Percentiles rank a stretch among this genome's conserved stretches.
phyloP scores from a whole-genome alignment of 2,888 invertebrate species.

The Eudasyphora cyanicolor region DNA sequence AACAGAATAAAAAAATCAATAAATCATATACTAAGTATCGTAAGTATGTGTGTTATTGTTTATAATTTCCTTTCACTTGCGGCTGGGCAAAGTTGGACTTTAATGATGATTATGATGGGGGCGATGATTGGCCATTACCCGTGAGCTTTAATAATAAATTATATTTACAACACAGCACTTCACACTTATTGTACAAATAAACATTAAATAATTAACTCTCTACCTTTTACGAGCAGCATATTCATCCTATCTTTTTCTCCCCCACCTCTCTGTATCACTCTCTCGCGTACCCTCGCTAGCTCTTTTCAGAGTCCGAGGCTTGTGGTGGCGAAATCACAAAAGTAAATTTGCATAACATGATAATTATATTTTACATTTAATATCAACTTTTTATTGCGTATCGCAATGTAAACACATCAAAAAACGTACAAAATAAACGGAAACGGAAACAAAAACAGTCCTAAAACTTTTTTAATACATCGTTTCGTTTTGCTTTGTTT shows the following conservation, averaged over 20 bases:
- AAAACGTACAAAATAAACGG: not conserved
- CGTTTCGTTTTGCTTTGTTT: too few species aligned
- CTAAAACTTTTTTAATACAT: slow-evolving; percentile 7
- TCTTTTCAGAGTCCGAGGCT: not conserved
- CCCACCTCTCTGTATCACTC: too few species aligned
- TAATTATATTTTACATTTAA: slow-evolving; percentile 10
- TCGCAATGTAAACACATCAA: not conserved
- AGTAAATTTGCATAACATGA: not conserved
- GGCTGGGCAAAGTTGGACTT: not conserved
- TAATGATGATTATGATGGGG: not conserved
- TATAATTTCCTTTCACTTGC: too few species aligned
- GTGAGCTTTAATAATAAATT: not conserved
- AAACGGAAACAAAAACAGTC: not conserved
- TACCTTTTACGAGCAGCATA: not conserved
- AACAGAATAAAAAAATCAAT: not conserved
- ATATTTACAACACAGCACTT: not conserved
- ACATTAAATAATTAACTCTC: not conserved
- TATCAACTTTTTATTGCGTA: not conserved
- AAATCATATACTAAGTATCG: not conserved
- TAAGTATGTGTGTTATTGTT: not conserved
- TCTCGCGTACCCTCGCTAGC: too few species aligned
- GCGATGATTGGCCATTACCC: not conserved
- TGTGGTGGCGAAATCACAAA: not conserved
- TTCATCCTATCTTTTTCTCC: too few species aligned
- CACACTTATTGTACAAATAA: not conserved